These are phyloP conservation scores for Sebastes matsubarae DNA, from an alignment of 2,797 vertebrate species.

Conservation along the genomic window DNA sequence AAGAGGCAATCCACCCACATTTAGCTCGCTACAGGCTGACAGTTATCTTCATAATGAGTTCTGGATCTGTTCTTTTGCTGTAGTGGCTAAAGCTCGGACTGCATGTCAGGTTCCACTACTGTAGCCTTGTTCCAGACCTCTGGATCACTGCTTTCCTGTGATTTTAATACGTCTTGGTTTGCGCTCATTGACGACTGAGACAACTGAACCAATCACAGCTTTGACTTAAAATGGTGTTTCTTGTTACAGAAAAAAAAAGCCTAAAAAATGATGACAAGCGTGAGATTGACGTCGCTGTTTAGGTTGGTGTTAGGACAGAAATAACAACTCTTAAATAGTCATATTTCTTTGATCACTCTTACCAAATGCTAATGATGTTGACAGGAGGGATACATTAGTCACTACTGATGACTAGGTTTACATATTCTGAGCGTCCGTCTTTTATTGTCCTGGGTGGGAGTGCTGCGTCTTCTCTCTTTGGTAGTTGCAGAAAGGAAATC, in stretches of 20 bases:
- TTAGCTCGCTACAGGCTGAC: not conserved
- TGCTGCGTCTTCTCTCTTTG: not conserved
- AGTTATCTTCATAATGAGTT: not conserved
- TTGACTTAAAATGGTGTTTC: no score
- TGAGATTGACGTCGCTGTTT: not conserved
- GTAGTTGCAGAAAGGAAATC: no score
- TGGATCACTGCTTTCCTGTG: not conserved
- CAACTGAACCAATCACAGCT: not conserved
- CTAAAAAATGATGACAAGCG: not conserved
- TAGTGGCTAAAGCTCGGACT: not conserved
- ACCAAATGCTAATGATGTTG: not conserved
- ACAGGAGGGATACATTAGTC: not conserved
- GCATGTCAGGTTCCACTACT: not conserved
- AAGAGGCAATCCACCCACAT: slow-evolving; percentile 1
- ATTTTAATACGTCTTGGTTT: not conserved
- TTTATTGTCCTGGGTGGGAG: no score
- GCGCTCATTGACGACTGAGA: not conserved
- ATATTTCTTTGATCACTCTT: not conserved
- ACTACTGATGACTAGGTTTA: not conserved
- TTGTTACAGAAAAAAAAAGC: not conserved
- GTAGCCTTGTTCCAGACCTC: not conserved
- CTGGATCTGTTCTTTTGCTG: not conserved
- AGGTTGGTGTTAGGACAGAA: not conserved
- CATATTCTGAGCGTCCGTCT: no score
- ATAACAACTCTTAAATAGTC: not conserved